A percentile compares a stretch with the other conserved stretches of the same genome.
These are phyloP conservation scores for Drosophila formosana DNA, from an alignment of 2,888 invertebrate species.

Conservation along the genomic window DNA sequence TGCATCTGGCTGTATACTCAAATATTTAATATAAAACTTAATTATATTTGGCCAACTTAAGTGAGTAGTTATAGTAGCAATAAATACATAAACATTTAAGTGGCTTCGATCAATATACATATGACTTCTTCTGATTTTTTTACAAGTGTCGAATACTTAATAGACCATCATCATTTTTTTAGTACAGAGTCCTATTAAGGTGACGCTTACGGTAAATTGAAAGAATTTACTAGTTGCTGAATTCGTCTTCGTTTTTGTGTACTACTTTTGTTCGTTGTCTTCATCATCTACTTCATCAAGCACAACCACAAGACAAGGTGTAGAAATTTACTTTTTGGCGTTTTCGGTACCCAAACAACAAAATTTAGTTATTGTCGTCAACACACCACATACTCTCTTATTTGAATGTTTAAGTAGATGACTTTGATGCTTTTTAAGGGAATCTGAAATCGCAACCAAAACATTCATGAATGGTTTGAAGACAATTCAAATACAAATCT, in stretches of 20 bases:
- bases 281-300: constrained; percentile 13
- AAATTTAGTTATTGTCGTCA: constrained; percentile 54
- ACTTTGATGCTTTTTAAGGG: constrained; percentile 49
- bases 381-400: too few species aligned
- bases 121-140: too few species aligned
- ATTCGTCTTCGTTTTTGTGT: constrained; percentile 27
- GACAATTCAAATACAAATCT: constrained; percentile 31
- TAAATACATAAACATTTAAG: too few species aligned
- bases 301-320: constrained; percentile 9
- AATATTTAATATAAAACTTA: background rate
- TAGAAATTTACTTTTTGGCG: constrained; percentile 50
- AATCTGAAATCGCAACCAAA: constrained; percentile 21
- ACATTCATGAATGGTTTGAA: constrained; percentile 14
- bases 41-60: background rate
- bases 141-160: too few species aligned
- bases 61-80: too few species aligned
- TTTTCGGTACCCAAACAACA: constrained; percentile 25
- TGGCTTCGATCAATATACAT: too few species aligned
- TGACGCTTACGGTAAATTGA: constrained; percentile 85
- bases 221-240: constrained; percentile 74
- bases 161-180: background rate
- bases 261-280: constrained; percentile 8
- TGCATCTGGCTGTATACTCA: background rate
- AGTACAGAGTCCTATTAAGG: constrained; percentile 73
- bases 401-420: too few species aligned